phyloP scores from a whole-genome alignment of 1,140 invertebrate genomes.

The Megalonaias nervosa region DNA sequence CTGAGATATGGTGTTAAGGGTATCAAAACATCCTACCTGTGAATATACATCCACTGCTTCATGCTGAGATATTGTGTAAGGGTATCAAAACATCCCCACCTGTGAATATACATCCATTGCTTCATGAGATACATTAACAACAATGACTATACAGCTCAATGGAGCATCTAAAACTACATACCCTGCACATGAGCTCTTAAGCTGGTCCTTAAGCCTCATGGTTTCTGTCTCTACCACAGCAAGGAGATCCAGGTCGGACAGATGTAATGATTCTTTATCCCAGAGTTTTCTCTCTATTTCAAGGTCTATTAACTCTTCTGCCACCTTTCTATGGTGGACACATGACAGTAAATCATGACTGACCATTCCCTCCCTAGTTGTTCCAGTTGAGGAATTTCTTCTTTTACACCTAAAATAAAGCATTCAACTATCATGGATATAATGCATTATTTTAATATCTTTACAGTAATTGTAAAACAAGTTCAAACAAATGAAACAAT shows the following conservation, averaged over 20 bases:
- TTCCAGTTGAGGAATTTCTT: slow-evolving; percentile 13
- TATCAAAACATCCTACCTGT: too few relatives aligned
- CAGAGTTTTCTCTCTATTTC: slow-evolving; percentile 19
- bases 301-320: slow-evolving; percentile 3
- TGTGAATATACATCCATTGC: too few relatives aligned
- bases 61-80: too few relatives aligned
- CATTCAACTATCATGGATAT: neutral
- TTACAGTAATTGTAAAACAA: neutral
- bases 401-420: slow-evolving; percentile 8
- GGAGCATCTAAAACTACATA: neutral
- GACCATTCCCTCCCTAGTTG: slow-evolving; percentile 32
- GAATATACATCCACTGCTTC: too few relatives aligned
- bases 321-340: slow-evolving; percentile 2
- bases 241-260: neutral
- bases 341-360: slow-evolving; percentile 28
- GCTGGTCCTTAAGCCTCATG: slow-evolving; percentile 17
- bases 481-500: neutral
- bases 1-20: too few relatives aligned
- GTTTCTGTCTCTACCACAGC: slow-evolving; percentile 24
- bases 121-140: too few relatives aligned
- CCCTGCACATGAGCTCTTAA: slow-evolving; percentile 33
- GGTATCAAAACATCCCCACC: too few relatives aligned
- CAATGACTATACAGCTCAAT: too few relatives aligned
- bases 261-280: slow-evolving; percentile 1
- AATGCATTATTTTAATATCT: neutral